phyloP scores from a whole-genome alignment of 2,113 vertebrate genomes.

The mouse (Mus musculus) region GRCm39 chr13:19030001-19030500 shows the following conservation, averaged over 20 bases:
- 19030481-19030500: neutral
- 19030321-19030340: neutral
- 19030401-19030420: neutral
- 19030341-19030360: neutral
- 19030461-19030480: neutral
- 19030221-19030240: neutral
- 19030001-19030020: neutral
- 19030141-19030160: accelerated
- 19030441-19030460: neutral
- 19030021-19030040: neutral
- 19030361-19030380: neutral
- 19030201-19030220: neutral
- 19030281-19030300: neutral
- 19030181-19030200: neutral
- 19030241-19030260: neutral
- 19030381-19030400: neutral
- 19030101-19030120: conserved; percentile 90
- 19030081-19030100: conserved; percentile 94
- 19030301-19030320: neutral
- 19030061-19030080: conserved; percentile 96
- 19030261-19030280: neutral
- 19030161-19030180: neutral
- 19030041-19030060: conserved; percentile 88
- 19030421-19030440: neutral
- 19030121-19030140: neutral